Percentiles rank a stretch among this genome's conserved stretches.
These are phyloP conservation scores for Schrankia costaestrigalis DNA, from an alignment of 2,888 invertebrate species.

Conservation along the genomic window DNA sequence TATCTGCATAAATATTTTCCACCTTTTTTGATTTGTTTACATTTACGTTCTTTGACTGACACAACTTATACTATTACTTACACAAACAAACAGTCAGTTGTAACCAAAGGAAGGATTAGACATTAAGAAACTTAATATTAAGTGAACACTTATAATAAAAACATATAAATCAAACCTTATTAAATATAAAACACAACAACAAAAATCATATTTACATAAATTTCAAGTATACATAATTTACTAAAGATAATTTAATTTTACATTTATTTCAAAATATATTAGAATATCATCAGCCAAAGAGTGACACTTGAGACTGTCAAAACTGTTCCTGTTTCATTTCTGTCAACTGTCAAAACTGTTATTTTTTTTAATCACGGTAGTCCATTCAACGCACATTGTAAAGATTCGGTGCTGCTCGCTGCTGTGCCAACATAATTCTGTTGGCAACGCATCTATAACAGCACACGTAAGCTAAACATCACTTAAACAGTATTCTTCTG, in stretches of 20 bases:
- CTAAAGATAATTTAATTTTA: not conserved
- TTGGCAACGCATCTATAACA: conserved; percentile 87
- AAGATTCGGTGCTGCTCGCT: conserved; percentile 83
- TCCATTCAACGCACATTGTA: conserved; percentile 71
- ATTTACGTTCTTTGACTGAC: conserved; percentile 15
- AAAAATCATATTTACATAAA: conserved; percentile 5
- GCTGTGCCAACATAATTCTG: conserved; percentile 82
- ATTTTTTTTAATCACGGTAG: conserved; percentile 12
- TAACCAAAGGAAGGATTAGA: no score
- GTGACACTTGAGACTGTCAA: not conserved
- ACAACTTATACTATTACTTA: no score
- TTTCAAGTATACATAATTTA: conserved; percentile 2
- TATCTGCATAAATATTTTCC: conserved; percentile 3
- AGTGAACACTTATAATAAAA: not conserved
- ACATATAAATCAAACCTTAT: not conserved
- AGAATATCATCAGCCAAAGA: conserved; percentile 5
- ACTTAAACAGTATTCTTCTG: conserved; percentile 96
- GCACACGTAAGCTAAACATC: conserved; percentile 93
- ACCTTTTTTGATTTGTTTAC: conserved; percentile 13
- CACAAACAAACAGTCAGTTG: no score
- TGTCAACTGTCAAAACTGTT: no score
- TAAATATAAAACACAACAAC: conserved; percentile 2
- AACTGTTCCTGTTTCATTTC: no score
- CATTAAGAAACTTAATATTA: no score
- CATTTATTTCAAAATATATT: not conserved